A percentile compares a stretch with the other conserved stretches of the same genome.
Conservation (phyloP, 2,888 invertebrate species). For the Resseliella maxima region DNA sequence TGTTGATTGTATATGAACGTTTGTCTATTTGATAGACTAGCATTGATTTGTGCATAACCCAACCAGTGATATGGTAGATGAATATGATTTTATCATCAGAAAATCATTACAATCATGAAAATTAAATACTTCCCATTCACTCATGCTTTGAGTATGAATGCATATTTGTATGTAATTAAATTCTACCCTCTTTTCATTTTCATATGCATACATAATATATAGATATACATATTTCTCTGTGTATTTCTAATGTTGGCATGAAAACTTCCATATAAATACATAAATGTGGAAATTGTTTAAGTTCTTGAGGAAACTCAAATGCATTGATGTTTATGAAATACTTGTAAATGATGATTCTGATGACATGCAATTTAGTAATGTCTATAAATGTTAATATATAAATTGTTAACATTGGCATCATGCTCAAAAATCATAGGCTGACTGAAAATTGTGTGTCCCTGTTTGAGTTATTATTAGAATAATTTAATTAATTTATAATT, state of each 20-base stretch:
- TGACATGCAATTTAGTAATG: background rate
- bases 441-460: too few relatives aligned
- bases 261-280: background rate
- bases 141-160: constrained; percentile 8
- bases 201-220: background rate
- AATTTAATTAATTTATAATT: too few relatives aligned
- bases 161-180: background rate
- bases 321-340: background rate
- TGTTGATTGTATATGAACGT: too few relatives aligned
- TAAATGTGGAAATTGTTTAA: constrained; percentile 4
- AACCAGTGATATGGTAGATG: background rate
- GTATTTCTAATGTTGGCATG: background rate
- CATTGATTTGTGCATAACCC: background rate
- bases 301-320: constrained; percentile 1
- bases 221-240: background rate
- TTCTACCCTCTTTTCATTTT: background rate
- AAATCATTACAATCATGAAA: constrained; percentile 35
- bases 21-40: background rate
- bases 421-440: too few relatives aligned
- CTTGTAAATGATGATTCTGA: background rate
- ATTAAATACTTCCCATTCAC: constrained; percentile 35
- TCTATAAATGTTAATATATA: too few relatives aligned
- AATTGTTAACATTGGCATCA: too few relatives aligned
- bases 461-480: too few relatives aligned
- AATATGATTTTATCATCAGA: background rate